Evolutionary conservation across 2,888 invertebrate species (phyloP).

Genomic region (Zelleria hepariella): DNA sequence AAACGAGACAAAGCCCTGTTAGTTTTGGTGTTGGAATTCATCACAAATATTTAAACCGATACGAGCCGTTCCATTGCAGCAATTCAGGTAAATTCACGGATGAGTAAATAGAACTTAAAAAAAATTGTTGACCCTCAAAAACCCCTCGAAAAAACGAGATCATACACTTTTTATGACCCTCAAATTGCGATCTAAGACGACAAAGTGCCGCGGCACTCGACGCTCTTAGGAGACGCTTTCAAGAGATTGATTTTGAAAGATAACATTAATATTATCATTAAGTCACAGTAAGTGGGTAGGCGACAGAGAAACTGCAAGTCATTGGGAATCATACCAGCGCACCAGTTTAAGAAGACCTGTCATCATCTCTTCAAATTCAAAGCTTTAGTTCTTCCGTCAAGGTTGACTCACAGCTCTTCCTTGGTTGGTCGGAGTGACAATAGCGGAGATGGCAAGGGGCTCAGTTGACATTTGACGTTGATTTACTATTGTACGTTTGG

Average conservation of each 20-base stretch:
- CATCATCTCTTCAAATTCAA: background rate
- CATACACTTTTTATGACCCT: background rate
- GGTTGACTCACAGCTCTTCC: slow-evolving; percentile 22
- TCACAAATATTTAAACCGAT: no score
- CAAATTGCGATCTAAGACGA: background rate
- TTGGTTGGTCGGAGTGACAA: slow-evolving; percentile 34
- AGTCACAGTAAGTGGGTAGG: slow-evolving; percentile 51
- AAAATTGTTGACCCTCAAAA: background rate
- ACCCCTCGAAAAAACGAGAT: background rate
- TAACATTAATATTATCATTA: slow-evolving; percentile 69
- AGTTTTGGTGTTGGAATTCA: no score
- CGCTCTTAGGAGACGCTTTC: slow-evolving; percentile 23
- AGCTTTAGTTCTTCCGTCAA: slow-evolving; percentile 16
- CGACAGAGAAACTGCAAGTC: slow-evolving; percentile 62
- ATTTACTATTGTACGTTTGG: slow-evolving; percentile 59
- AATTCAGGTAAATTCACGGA: no score
- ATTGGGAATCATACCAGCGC: slow-evolving; percentile 20
- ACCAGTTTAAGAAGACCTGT: background rate
- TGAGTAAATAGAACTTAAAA: background rate
- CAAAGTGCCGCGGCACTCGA: slow-evolving; percentile 18
- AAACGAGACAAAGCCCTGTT: no score
- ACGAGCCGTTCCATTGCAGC: no score
- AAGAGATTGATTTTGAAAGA: slow-evolving; percentile 53
- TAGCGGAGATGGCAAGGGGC: slow-evolving; percentile 36
- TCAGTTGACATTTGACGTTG: slow-evolving; percentile 67